Evolutionary conservation across 1,140 invertebrate species (phyloP), one percentile per base, ranked within the genome.

Genomic region (Spodoptera frugiperda): DNA sequence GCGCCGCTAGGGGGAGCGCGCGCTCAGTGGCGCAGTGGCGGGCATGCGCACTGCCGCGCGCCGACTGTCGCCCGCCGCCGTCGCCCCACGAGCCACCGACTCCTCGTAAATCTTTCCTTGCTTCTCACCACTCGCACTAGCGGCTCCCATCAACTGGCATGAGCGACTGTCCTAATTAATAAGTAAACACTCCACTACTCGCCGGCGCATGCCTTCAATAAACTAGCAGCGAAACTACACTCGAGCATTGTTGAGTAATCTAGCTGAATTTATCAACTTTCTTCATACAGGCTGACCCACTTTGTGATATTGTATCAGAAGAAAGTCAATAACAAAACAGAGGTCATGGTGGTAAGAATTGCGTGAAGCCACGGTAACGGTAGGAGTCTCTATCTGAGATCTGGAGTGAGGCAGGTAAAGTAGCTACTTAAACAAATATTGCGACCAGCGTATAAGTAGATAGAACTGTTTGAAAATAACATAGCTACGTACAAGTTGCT

Each of bases 21-120:
- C 83, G 83, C 77, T 83, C 67, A 90, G 91, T 93, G 91, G 91
- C 91, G 91, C 91, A 92, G 89, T 92, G 90, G 82, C 92, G 89
- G 80, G 91, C 92, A 91, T 92, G 92, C 92, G 91, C 90, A 86
- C 72, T 90, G 33, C n/a, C 63, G 61, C 78, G 67, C 76, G 76
- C 76, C 71, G 74, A 67, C 49, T 49, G 67, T 25, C 63, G 57
- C 61, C 46, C 57, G 48, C 19, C 59, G 44, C 46, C 57, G 48
- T 39, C 59, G 44, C 54, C 15, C 9, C 71, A 71, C 77, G 39
- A 3, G 12, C 51, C 55, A 30, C 54, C 9, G 8, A 55, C 54
- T 14, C 78, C 63, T 74, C 78, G 81, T 80, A 78, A 81, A 84
- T 85, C 78, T 84, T 80, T 78, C 76, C 77, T 55, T 63, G 70